phyloP scores from a whole-genome alignment of 2,797 vertebrate species.

The Enteromius anoplus region DNA sequence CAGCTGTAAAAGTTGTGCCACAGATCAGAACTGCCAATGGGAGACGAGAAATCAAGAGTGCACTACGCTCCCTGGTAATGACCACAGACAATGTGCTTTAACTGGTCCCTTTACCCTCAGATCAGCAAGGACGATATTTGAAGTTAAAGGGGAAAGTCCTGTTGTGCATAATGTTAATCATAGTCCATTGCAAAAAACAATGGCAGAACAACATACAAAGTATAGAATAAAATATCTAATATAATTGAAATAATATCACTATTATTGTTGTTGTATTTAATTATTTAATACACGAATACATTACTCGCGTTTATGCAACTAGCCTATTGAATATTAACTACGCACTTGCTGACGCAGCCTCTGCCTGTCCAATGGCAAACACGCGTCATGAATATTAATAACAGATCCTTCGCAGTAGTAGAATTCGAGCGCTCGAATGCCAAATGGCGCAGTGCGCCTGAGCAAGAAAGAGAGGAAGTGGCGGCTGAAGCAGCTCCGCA shows the following conservation, averaged over 20 bases:
- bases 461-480: slow-evolving; percentile 78
- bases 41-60: slow-evolving; percentile 95
- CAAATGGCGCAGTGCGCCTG: slow-evolving; percentile 74
- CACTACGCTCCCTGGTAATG: slow-evolving; percentile 89
- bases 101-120: background rate
- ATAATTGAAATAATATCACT: background rate
- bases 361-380: background rate
- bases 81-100: background rate
- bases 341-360: background rate
- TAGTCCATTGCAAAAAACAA: background rate
- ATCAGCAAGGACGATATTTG: background rate
- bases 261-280: background rate
- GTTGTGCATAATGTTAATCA: background rate
- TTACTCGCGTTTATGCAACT: no score
- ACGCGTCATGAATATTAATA: slow-evolving; percentile 7
- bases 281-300: background rate
- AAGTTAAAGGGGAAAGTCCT: background rate
- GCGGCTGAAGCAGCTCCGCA: slow-evolving; percentile 81
- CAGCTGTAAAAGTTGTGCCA: slow-evolving; percentile 95
- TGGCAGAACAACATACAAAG: background rate
- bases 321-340: background rate
- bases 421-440: slow-evolving; percentile 63
- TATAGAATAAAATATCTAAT: background rate
- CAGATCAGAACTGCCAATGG: slow-evolving; percentile 99
- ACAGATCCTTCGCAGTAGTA: slow-evolving; percentile 24